phyloP scores from a whole-genome alignment of 2,888 invertebrate species.

The Oscheius sp. region DNA sequence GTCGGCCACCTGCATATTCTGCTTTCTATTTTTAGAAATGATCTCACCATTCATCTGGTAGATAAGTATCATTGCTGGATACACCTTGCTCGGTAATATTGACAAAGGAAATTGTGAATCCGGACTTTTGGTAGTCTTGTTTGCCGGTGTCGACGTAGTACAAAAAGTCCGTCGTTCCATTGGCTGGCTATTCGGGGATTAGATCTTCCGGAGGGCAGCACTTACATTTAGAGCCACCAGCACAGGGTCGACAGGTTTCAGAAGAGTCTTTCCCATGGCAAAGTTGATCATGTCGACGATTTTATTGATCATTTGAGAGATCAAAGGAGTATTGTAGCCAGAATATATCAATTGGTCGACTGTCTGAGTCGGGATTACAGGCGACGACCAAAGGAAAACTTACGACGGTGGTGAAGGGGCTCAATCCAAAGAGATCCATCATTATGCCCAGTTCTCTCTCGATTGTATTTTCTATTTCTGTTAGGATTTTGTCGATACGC shows the following conservation, averaged over 20 bases:
- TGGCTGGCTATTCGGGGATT: slow-evolving; percentile 48
- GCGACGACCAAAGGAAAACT: slow-evolving; percentile 8
- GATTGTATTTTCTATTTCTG: slow-evolving; percentile 22
- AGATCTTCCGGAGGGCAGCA: too few species aligned
- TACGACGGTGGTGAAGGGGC: slow-evolving; percentile 58
- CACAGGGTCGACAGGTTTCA: neutral
- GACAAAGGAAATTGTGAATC: slow-evolving; percentile 46
- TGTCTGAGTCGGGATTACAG: slow-evolving; percentile 44
- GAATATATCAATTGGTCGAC: slow-evolving; percentile 62
- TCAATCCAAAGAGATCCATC: slow-evolving; percentile 51
- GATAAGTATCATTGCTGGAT: slow-evolving; percentile 39
- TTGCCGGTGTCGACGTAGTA: slow-evolving; percentile 58
- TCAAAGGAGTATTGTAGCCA: slow-evolving; percentile 59
- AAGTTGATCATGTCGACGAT: slow-evolving; percentile 21
- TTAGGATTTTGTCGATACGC: slow-evolving; percentile 35
- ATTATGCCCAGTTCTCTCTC: slow-evolving; percentile 54
- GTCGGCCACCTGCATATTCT: slow-evolving; percentile 48
- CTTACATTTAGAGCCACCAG: slow-evolving; percentile 22
- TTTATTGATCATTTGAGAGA: slow-evolving; percentile 2
- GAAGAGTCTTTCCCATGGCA: neutral
- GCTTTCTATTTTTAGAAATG: neutral
- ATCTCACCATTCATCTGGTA: slow-evolving; percentile 46
- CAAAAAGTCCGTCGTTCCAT: slow-evolving; percentile 53
- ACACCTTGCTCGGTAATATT: slow-evolving; percentile 40
- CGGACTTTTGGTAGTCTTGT: slow-evolving; percentile 45